These are phyloP conservation scores for Cynocephalus volans DNA, from an alignment of 2,113 vertebrate species.

Conservation along the genomic window DNA sequence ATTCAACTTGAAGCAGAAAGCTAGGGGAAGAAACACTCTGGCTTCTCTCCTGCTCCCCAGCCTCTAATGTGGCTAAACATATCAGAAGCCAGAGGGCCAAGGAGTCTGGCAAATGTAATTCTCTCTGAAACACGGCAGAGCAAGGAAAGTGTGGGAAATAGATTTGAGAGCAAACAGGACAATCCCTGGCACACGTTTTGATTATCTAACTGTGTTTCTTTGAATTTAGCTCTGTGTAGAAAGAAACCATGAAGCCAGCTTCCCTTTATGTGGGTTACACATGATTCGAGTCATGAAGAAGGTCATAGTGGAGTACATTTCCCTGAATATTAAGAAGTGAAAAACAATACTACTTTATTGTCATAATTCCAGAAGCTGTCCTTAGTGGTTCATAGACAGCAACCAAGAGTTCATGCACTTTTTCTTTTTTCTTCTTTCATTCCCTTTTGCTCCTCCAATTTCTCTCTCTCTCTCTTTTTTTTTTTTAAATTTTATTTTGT, in stretches of 20 bases:
- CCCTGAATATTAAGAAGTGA: not conserved
- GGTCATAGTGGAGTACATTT: not conserved
- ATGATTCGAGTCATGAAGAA: not conserved
- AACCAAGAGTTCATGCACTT: not conserved
- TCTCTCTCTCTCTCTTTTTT: slow-evolving; percentile 1
- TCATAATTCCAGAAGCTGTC: not conserved
- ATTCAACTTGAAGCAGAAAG: slow-evolving; percentile 1
- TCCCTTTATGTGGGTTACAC: not conserved
- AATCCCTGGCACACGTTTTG: not conserved
- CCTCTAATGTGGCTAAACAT: not conserved
- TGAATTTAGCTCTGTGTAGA: slow-evolving; percentile 34
- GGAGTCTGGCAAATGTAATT: not conserved
- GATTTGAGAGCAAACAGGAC: not conserved
- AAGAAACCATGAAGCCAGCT: not conserved
- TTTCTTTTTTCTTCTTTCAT: not conserved
- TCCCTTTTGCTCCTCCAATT: not conserved
- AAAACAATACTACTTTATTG: slow-evolving; percentile 11
- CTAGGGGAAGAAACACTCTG: not conserved
- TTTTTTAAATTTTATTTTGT: no score
- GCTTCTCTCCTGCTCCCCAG: not conserved
- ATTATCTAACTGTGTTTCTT: slow-evolving; percentile 22
- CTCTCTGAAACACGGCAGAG: not conserved
- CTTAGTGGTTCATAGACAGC: not conserved
- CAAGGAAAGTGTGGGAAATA: not conserved
- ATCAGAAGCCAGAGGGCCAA: slow-evolving; percentile 23